These are phyloP conservation scores for Dunckerocampus dactyliophorus DNA, from an alignment of 2,113 vertebrate species.

Conservation along the genomic window DNA sequence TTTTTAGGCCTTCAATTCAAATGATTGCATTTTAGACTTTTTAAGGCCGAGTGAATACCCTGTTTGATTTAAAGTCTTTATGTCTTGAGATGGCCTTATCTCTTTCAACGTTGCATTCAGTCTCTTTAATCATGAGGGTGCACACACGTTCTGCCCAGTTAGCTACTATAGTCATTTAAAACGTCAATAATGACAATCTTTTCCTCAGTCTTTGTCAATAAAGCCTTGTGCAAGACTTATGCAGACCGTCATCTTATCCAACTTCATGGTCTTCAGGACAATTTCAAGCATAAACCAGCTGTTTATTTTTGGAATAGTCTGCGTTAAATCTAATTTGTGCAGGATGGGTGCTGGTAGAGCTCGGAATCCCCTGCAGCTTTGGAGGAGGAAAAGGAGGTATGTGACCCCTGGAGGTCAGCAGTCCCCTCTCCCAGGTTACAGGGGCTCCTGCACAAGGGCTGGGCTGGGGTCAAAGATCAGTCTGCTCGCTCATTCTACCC, in stretches of 20 bases:
- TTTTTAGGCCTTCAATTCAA: no score
- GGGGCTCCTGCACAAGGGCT: conserved; percentile 62
- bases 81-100: not conserved
- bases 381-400: conserved; percentile 71
- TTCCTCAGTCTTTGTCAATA: conserved; percentile 9
- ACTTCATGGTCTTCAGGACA: conserved; percentile 32
- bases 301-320: conserved; percentile 73
- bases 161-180: no score
- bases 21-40: no score
- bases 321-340: conserved; percentile 74
- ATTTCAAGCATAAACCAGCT: conserved; percentile 58
- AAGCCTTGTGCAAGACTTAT: conserved; percentile 5
- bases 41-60: no score
- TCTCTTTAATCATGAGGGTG: no score
- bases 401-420: conserved; percentile 72
- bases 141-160: no score
- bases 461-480: conserved; percentile 76
- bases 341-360: conserved; percentile 63
- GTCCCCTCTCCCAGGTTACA: conserved; percentile 66
- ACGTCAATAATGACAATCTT: not conserved
- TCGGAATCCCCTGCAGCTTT: conserved; percentile 70
- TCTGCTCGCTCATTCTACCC: conserved; percentile 69
- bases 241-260: conserved; percentile 30
- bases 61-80: not conserved
- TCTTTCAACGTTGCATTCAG: not conserved